phyloP scores from a whole-genome alignment of 2,888 invertebrate species.

The Micropterix aruncella region DNA sequence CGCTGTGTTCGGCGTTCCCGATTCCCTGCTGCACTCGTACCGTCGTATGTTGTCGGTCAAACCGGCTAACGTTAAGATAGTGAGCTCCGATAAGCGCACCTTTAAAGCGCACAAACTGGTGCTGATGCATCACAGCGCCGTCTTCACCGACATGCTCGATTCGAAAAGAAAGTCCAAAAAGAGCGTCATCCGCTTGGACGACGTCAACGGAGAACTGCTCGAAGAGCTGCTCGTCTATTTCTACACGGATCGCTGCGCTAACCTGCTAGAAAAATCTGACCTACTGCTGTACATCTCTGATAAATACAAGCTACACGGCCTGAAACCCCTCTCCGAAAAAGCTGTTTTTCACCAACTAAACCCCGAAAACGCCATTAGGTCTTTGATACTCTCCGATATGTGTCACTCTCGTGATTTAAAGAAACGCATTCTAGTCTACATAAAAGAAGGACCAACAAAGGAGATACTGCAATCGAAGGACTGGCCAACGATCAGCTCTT shows the following conservation, averaged over 20 bases:
- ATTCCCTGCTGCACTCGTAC: too few relatives aligned
- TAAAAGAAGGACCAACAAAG: background rate
- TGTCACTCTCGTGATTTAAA: background rate
- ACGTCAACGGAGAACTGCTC: background rate
- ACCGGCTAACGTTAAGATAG: background rate
- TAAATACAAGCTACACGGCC: background rate
- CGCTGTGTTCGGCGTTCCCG: too few relatives aligned
- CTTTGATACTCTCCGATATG: background rate
- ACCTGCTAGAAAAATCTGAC: background rate
- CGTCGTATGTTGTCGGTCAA: background rate
- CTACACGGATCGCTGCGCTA: background rate
- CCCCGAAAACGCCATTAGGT: background rate
- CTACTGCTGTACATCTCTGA: background rate
- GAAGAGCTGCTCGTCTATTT: background rate
- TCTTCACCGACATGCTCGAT: background rate
- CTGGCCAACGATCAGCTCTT: background rate
- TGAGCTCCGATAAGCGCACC: background rate
- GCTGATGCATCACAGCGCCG: background rate
- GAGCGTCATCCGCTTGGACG: background rate
- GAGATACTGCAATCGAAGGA: background rate
- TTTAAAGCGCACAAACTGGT: background rate
- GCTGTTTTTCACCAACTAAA: background rate
- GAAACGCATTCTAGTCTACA: background rate
- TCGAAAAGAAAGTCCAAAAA: background rate
- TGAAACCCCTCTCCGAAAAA: background rate